Conservation (phyloP, 1,140 invertebrate genomes). For the Drosophila auraria region DNA sequence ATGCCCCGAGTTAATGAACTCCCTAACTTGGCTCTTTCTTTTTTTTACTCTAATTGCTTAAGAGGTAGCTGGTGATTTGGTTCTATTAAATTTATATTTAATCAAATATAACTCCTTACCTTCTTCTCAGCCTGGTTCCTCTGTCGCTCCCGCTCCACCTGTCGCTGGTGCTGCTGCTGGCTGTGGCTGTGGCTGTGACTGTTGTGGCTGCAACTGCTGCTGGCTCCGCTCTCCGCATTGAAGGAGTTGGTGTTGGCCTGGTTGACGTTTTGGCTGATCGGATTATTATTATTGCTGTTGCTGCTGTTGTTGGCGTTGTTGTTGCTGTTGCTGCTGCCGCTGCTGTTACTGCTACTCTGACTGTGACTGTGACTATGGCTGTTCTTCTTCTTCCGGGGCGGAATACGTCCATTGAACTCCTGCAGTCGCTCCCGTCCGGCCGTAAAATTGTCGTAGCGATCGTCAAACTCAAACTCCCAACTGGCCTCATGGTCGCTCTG, state of each 20-base stretch:
- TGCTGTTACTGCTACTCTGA: slow-evolving; percentile 8
- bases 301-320: slow-evolving; percentile 11
- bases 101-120: slow-evolving; percentile 33
- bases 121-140: slow-evolving; percentile 49
- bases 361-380: slow-evolving; percentile 40
- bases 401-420: slow-evolving; percentile 84
- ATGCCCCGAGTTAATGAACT: slow-evolving; percentile 67
- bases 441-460: slow-evolving; percentile 82
- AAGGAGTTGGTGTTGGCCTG: slow-evolving; percentile 11
- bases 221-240: slow-evolving; percentile 43
- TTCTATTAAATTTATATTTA: neutral
- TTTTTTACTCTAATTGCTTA: slow-evolving; percentile 24
- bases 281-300: slow-evolving; percentile 17
- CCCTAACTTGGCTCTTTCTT: slow-evolving; percentile 15
- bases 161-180: slow-evolving; percentile 18
- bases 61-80: too few species aligned
- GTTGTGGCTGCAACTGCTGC: slow-evolving; percentile 16
- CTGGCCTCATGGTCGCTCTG: slow-evolving; percentile 84
- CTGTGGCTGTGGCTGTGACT: slow-evolving; percentile 20
- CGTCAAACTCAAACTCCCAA: slow-evolving; percentile 81
- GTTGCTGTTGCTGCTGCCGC: slow-evolving; percentile 5
- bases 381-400: slow-evolving; percentile 84
- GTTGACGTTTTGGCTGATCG: slow-evolving; percentile 21
- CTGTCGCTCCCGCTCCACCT: slow-evolving; percentile 35
- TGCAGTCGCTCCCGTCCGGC: slow-evolving; percentile 82